phyloP scores from a whole-genome alignment of 2,797 vertebrate genomes.

The Peromyscus aztecus region DNA sequence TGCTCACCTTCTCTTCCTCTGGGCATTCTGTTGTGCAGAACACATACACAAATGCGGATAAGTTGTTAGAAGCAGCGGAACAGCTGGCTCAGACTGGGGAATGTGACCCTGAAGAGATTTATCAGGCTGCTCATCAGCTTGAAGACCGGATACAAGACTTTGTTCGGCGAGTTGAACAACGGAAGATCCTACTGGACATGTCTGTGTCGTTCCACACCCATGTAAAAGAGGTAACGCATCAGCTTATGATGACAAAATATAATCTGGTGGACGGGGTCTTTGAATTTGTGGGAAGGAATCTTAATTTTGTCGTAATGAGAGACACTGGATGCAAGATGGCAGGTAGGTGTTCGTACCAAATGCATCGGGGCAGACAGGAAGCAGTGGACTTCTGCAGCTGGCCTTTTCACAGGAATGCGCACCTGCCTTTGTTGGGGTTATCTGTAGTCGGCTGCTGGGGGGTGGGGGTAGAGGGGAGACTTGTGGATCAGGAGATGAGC shows the following conservation, averaged over 20 bases:
- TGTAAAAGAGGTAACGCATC: constrained; percentile 95
- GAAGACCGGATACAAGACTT: constrained; percentile 99
- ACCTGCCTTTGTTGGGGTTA: background rate
- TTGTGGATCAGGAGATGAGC: background rate
- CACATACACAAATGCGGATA: constrained; percentile 99
- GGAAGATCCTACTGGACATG: constrained; percentile 98
- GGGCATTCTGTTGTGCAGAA: constrained; percentile 89
- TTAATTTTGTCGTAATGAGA: too few species aligned
- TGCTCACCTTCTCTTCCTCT: constrained; percentile 30
- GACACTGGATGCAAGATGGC: background rate
- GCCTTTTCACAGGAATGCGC: accelerated
- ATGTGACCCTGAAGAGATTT: constrained; percentile 99
- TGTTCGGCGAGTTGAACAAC: constrained; percentile 97
- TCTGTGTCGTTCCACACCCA: constrained; percentile 99
- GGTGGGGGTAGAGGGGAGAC: too few species aligned
- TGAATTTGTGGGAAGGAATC: background rate
- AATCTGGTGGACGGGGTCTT: background rate
- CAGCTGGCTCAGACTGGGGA: constrained; percentile 98
- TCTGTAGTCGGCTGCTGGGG: background rate
- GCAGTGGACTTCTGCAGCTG: background rate
- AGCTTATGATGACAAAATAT: accelerated
- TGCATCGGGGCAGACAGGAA: accelerated
- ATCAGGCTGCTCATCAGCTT: constrained; percentile 98
- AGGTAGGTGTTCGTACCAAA: accelerated
- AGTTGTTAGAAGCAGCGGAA: constrained; percentile 97